phyloP scores from a whole-genome alignment of 2,797 vertebrate genomes.

The Zonotrichia albicollis region DNA sequence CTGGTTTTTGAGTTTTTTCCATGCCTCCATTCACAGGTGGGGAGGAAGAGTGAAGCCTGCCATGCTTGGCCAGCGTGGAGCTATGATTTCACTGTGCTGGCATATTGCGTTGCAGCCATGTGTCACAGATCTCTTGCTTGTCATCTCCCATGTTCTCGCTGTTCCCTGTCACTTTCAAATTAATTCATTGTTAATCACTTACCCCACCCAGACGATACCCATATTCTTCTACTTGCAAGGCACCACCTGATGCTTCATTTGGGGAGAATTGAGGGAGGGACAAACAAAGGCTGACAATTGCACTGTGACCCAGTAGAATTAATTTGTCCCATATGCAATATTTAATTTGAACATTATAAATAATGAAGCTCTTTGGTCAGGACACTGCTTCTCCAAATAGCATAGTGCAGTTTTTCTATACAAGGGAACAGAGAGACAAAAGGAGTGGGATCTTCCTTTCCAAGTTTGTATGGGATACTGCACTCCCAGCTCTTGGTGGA shows the following conservation, averaged over 20 bases:
- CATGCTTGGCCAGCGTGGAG: background rate
- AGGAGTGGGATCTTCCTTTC: background rate
- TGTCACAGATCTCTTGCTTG: constrained; percentile 64
- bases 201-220: background rate
- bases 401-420: background rate
- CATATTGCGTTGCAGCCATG: constrained; percentile 47
- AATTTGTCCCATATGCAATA: background rate
- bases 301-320: background rate
- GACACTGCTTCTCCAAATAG: background rate
- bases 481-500: background rate
- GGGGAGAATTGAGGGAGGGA: background rate
- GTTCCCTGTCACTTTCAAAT: background rate
- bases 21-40: background rate
- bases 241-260: background rate
- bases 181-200: constrained; percentile 61
- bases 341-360: background rate
- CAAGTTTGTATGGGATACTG: background rate
- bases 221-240: background rate
- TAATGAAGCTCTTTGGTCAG: background rate
- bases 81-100: constrained; percentile 48
- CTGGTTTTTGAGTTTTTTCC: background rate
- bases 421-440: background rate
- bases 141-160: constrained; percentile 49
- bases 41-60: background rate
- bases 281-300: background rate